phyloP scores from a whole-genome alignment of 2,113 vertebrate species.

The Gopherus evgoodei region DNA sequence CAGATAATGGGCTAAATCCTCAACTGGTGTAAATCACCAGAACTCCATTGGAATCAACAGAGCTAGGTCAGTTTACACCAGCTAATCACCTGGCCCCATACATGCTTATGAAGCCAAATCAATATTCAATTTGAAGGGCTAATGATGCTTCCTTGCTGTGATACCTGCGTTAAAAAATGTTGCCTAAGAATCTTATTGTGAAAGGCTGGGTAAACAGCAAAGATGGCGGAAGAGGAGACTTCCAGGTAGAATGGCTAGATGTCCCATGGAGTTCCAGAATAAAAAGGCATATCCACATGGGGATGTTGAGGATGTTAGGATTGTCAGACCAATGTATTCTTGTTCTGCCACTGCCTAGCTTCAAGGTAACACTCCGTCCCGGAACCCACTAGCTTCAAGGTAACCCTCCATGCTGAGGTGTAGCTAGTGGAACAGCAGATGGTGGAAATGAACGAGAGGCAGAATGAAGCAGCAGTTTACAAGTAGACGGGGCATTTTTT shows the following conservation, averaged over 20 bases:
- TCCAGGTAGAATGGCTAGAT: neutral
- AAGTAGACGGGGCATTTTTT: neutral
- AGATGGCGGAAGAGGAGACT: neutral
- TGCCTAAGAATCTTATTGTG: neutral
- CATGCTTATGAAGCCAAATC: neutral
- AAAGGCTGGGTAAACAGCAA: neutral
- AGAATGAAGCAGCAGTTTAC: rapidly evolving
- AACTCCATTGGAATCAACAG: neutral
- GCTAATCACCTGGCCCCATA: neutral
- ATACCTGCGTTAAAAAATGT: neutral
- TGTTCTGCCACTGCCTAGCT: neutral
- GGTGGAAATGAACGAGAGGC: neutral
- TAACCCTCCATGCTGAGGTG: neutral
- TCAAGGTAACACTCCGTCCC: neutral
- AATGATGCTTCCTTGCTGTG: neutral
- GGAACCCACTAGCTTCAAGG: no score
- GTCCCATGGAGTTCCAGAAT: neutral
- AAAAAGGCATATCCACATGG: neutral
- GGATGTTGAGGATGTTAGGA: neutral
- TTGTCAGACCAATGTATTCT: no score
- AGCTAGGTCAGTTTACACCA: neutral
- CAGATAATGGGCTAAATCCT: neutral
- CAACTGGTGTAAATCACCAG: neutral
- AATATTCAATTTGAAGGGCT: neutral
- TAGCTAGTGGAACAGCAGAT: neutral